phyloP scores from a whole-genome alignment of 2,113 vertebrate genomes.

The Chaetops frenatus region DNA sequence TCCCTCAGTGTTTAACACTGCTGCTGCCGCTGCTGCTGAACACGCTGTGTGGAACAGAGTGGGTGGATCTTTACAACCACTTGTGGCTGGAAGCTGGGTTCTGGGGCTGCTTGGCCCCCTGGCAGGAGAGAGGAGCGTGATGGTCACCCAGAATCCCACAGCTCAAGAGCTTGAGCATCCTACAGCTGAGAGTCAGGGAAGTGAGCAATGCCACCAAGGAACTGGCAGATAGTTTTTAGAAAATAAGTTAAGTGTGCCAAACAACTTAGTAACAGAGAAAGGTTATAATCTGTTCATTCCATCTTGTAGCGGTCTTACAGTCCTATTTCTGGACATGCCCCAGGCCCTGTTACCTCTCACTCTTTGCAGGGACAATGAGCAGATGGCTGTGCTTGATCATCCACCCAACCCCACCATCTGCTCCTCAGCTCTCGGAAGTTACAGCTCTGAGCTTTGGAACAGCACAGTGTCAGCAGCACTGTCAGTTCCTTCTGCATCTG shows the following conservation, averaged over 20 bases:
- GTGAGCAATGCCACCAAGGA: background rate
- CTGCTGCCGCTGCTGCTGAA: background rate
- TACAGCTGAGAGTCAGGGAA: background rate
- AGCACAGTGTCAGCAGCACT: background rate
- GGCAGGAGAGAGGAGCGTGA: background rate
- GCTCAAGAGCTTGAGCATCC: background rate
- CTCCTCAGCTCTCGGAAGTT: background rate
- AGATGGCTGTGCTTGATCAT: background rate
- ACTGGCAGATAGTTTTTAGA: background rate
- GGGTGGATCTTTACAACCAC: no score
- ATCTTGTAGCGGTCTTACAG: background rate
- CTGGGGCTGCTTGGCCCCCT: no score
- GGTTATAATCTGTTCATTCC: background rate
- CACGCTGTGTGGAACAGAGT: accelerated
- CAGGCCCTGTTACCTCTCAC: background rate
- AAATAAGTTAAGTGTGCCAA: background rate
- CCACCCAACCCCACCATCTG: background rate
- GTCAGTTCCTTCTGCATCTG: background rate
- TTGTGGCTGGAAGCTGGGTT: background rate
- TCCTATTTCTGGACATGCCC: background rate
- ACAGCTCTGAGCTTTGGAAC: background rate
- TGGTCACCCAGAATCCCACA: background rate
- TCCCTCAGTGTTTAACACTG: no score
- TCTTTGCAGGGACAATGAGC: background rate
- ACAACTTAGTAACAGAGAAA: background rate